These are phyloP conservation scores for Phrynocephalus guinanensis DNA, from an alignment of 2,797 vertebrate genomes.

Conservation along the genomic window DNA sequence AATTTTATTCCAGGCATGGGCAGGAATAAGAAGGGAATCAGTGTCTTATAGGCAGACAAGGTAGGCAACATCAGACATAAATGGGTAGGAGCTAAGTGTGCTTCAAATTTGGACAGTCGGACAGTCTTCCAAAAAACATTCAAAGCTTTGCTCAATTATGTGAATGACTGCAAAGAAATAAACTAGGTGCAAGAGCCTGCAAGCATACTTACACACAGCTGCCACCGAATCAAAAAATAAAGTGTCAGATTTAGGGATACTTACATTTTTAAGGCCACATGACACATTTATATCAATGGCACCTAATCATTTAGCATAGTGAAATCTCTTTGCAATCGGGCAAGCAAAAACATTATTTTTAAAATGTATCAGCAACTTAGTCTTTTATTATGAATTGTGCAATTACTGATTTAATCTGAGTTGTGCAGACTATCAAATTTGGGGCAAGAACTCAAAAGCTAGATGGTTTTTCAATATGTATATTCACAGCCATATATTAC, in stretches of 20 bases:
- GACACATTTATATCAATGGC: background rate
- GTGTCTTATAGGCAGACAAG: too few species aligned
- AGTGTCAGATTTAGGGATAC: background rate
- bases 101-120: too few species aligned
- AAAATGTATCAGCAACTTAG: background rate
- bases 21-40: background rate
- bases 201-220: background rate
- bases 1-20: background rate
- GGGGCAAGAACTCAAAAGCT: background rate
- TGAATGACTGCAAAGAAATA: too few species aligned
- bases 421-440: background rate
- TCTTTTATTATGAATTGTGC: slow-evolving; percentile 4
- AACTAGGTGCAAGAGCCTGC: background rate
- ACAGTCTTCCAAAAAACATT: too few species aligned
- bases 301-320: background rate
- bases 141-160: too few species aligned
- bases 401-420: slow-evolving; percentile 5
- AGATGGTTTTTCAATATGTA: slow-evolving; percentile 43
- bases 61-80: too few species aligned
- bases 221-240: background rate
- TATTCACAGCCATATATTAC: slow-evolving; percentile 55
- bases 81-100: too few species aligned
- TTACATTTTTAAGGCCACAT: background rate
- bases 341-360: background rate
- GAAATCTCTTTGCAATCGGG: background rate